These are phyloP conservation scores for Spea hammondii DNA, from an alignment of 2,797 vertebrate species.

Conservation along the genomic window DNA sequence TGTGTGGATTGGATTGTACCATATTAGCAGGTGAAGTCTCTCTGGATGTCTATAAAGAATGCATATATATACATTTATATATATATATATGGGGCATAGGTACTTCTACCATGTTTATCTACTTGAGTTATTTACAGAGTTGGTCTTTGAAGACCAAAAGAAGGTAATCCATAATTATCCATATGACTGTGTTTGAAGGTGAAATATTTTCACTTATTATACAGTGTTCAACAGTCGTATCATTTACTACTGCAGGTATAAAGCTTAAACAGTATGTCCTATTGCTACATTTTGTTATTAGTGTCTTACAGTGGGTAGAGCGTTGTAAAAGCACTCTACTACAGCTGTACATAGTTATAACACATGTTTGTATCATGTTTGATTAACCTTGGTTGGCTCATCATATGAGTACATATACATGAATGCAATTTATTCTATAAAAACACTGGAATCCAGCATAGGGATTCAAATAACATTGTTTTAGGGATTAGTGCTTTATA, in stretches of 20 bases:
- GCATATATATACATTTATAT: background rate
- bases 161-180: background rate
- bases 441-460: background rate
- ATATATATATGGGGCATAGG: background rate
- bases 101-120: constrained; percentile 2
- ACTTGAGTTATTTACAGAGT: background rate
- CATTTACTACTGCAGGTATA: background rate
- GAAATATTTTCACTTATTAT: background rate
- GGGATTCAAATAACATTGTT: background rate
- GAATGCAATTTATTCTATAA: background rate
- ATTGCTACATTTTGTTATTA: background rate
- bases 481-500: background rate
- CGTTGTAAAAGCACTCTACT: background rate
- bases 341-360: background rate
- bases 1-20: constrained; percentile 9
- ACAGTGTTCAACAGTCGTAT: background rate
- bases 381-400: background rate
- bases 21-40: background rate
- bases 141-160: background rate
- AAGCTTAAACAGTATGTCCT: too few species aligned
- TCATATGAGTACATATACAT: background rate
- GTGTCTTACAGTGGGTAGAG: background rate
- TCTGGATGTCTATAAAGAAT: constrained; percentile 5
- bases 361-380: background rate
- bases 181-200: background rate